These are phyloP conservation scores for Thymelicus acteon DNA, from an alignment of 2,888 invertebrate genomes.

Conservation along the genomic window DNA sequence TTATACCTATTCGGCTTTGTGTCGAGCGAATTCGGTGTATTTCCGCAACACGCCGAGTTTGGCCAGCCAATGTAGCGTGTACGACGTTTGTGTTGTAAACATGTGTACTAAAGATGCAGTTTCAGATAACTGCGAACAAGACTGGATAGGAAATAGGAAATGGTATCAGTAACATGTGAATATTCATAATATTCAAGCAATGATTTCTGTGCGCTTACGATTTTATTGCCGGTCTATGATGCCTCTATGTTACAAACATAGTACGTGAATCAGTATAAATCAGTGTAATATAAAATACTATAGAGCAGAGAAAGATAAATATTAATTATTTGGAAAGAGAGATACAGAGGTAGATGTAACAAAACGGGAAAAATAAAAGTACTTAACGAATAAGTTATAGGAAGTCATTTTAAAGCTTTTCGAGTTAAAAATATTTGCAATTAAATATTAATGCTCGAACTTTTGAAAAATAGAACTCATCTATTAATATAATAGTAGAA, in stretches of 20 bases:
- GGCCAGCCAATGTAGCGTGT: constrained; percentile 34
- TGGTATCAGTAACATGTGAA: constrained; percentile 5
- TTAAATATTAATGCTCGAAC: no score
- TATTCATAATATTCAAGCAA: constrained; percentile 7
- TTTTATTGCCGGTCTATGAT: background rate
- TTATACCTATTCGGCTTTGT: constrained; percentile 48
- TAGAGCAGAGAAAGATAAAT: no score
- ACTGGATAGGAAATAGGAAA: constrained; percentile 24
- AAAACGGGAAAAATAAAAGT: background rate
- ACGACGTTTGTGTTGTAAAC: constrained; percentile 38
- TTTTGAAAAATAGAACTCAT: no score
- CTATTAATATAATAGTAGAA: no score
- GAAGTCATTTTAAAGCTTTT: no score
- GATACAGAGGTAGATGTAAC: no score
- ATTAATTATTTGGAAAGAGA: no score
- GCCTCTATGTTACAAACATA: background rate
- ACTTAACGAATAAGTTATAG: background rate
- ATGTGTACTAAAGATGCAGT: constrained; percentile 38
- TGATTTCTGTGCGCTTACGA: constrained; percentile 2
- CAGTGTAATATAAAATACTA: no score
- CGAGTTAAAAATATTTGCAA: no score
- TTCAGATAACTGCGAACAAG: constrained; percentile 27
- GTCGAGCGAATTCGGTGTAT: constrained; percentile 47
- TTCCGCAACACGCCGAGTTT: constrained; percentile 41
- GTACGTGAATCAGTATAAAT: no score